Conservation (phyloP, 1,140 invertebrate species). For the Cylas formicarius region DNA sequence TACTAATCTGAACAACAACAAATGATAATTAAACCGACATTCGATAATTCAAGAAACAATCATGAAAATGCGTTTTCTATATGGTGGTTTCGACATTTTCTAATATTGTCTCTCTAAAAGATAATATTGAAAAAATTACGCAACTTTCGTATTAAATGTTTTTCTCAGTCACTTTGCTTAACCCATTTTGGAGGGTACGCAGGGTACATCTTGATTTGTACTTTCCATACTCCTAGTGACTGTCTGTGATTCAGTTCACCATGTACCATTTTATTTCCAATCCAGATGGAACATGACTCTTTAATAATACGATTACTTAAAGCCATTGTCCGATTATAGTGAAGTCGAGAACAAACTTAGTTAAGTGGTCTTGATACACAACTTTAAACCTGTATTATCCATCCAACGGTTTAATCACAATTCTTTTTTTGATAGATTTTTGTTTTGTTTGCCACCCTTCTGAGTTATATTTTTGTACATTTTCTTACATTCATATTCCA, state of each 20-base stretch:
- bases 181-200: too few relatives aligned
- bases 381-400: slow-evolving; percentile 43
- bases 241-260: slow-evolving; percentile 38
- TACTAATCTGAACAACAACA: too few relatives aligned
- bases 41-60: too few relatives aligned
- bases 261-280: slow-evolving; percentile 33
- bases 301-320: slow-evolving; percentile 26
- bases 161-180: too few relatives aligned
- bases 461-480: too few relatives aligned
- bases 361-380: slow-evolving; percentile 45
- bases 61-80: too few relatives aligned
- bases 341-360: slow-evolving; percentile 37
- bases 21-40: too few relatives aligned
- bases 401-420: slow-evolving; percentile 41
- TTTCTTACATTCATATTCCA: slow-evolving; percentile 23
- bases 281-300: slow-evolving; percentile 28
- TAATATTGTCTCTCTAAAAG: too few relatives aligned
- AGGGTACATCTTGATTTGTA: slow-evolving; percentile 39
- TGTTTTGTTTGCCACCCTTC: slow-evolving; percentile 20
- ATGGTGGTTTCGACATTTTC: too few relatives aligned
- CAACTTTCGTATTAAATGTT: too few relatives aligned
- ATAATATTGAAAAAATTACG: too few relatives aligned
- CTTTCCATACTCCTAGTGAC: slow-evolving; percentile 38
- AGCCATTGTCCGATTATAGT: slow-evolving; percentile 37
- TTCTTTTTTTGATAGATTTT: slow-evolving; percentile 30